Conservation (phyloP, 1,140 invertebrate genomes). For the Elymnias hypermnestra region DNA sequence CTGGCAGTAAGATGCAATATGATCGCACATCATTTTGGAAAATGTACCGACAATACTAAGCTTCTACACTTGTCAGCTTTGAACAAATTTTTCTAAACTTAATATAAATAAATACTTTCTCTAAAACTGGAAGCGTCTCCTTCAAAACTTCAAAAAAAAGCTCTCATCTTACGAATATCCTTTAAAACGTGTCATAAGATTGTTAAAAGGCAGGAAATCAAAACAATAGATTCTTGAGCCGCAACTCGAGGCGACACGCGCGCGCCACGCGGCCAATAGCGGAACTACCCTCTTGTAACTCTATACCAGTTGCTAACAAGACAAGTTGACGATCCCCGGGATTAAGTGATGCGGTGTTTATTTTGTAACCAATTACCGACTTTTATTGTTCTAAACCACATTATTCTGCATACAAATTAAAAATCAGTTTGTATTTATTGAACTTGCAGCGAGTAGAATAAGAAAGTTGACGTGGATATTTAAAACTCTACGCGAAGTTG, state of each 20-base stretch:
- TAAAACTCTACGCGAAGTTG: no score
- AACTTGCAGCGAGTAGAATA: no score
- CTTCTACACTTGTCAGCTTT: no score
- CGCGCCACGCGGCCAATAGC: constrained; percentile 47
- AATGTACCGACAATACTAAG: no score
- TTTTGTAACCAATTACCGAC: neutral
- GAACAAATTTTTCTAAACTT: no score
- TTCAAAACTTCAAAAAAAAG: neutral
- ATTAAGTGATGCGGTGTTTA: constrained; percentile 9
- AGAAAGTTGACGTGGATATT: no score
- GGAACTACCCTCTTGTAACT: constrained; percentile 37
- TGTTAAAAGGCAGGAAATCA: constrained; percentile 19
- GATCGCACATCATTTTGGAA: no score
- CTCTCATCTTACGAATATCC: constrained; percentile 10
- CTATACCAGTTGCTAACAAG: constrained; percentile 8
- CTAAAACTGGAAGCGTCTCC: neutral
- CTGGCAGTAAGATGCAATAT: no score
- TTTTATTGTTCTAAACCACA: no score
- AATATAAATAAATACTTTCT: neutral
- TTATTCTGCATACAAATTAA: no score
- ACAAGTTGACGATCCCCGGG: constrained; percentile 2
- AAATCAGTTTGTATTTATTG: no score
- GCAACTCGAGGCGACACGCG: constrained; percentile 42
- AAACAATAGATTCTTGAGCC: constrained; percentile 26
- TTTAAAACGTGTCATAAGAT: constrained; percentile 12